Percentiles rank a stretch among this genome's conserved stretches.
phyloP scores from a whole-genome alignment of 1,140 invertebrate species.

The Ptiloglossa arizonensis region DNA sequence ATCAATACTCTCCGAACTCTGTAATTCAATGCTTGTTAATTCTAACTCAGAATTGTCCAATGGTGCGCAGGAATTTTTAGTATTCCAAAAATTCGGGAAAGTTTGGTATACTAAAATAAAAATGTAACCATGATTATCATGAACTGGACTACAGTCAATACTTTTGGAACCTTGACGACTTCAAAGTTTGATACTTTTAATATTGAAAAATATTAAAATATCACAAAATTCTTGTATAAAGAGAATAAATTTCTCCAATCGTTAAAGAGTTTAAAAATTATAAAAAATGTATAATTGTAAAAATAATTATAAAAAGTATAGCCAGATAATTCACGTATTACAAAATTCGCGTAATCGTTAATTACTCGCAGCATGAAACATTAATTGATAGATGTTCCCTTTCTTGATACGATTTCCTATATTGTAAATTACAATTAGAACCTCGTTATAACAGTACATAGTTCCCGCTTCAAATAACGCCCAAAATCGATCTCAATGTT shows the following conservation, averaged over 20 bases:
- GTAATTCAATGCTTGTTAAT: background rate
- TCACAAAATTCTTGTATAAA: no score
- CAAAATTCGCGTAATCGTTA: background rate
- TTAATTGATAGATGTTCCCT: background rate
- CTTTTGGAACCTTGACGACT: background rate
- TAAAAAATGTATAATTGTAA: background rate
- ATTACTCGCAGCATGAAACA: background rate
- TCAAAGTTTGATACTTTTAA: background rate
- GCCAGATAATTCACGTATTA: no score
- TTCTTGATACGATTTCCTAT: background rate
- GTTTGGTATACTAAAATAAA: background rate
- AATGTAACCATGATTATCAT: no score
- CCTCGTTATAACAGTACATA: background rate
- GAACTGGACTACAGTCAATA: background rate
- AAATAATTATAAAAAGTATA: no score
- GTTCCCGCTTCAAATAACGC: background rate
- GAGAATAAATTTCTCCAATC: background rate
- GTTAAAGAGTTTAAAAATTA: no score
- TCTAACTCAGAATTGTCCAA: no score
- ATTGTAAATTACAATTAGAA: background rate
- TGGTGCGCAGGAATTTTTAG: background rate
- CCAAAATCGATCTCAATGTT: background rate
- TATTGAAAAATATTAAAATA: background rate
- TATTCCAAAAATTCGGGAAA: no score
- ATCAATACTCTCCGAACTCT: background rate